These are phyloP conservation scores for Chaetura pelagica DNA, from an alignment of 2,113 vertebrate species.

Conservation along the genomic window DNA sequence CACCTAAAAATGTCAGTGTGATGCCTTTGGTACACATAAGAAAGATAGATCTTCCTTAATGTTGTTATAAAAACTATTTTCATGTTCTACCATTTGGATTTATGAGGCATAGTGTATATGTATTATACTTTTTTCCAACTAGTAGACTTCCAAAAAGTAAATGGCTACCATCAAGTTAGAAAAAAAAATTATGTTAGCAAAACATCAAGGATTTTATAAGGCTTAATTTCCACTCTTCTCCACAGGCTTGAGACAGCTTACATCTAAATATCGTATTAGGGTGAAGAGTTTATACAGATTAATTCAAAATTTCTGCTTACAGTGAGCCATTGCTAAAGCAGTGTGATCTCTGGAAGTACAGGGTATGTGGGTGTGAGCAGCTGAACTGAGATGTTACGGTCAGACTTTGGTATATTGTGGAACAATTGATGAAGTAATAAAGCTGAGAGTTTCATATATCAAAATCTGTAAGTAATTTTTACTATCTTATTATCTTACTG, in stretches of 20 bases:
- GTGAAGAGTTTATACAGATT: background rate
- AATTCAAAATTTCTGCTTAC: background rate
- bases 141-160: background rate
- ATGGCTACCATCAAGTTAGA: background rate
- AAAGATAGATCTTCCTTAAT: slow-evolving; percentile 27
- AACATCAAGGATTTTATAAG: background rate
- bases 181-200: background rate
- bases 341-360: background rate
- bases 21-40: background rate
- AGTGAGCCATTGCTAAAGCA: background rate
- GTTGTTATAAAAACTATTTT: slow-evolving; percentile 3
- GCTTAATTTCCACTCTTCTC: background rate
- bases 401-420: background rate
- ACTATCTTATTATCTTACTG: background rate
- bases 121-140: background rate
- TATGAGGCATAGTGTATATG: background rate
- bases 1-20: slow-evolving; percentile 14
- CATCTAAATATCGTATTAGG: background rate
- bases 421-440: background rate
- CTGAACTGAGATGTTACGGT: background rate
- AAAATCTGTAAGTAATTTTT: background rate
- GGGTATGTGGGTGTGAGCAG: background rate
- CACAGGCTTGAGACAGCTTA: background rate
- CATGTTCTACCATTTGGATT: slow-evolving; percentile 14
- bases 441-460: background rate